Evolutionary conservation across 2,113 vertebrate genomes (phyloP), one percentile per base, ranked within the genome.

Genomic region (Mus spicilegus): DNA sequence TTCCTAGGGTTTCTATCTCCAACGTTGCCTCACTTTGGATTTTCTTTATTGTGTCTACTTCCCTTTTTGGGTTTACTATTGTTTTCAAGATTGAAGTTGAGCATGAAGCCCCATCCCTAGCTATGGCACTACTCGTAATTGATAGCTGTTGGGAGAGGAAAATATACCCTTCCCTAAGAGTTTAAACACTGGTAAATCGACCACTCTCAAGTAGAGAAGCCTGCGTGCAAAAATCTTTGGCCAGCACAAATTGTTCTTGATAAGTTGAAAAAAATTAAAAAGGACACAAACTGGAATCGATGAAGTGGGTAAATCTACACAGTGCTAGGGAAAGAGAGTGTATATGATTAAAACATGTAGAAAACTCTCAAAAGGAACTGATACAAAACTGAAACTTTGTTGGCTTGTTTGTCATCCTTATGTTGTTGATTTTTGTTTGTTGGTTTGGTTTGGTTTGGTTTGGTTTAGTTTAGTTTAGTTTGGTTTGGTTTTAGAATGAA

Each of bases 341-440:
- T 30, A 49, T 49, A 77, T 16, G 13, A 77, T 8, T 77, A 30
- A 30, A 49, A 49, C 6, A 17, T 30, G 42, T 77, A 69, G 65
- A 28, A 69, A 69, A 30, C 26, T 33, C 19, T 61, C 58, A 61
- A 61, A 13, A 58, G 19, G 5, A 58, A 58, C 17, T 19, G 19
- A 20, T 30, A 33, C 3, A 13, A 69, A 69, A 69, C 33, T 69
- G 28, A n/a, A 42, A 28, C 61, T 14, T 49, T 42, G 63, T 26
- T 7, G 22, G 24, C 9, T 65, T 65, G 1, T 0, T 65, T 65
- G 26, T 8, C 9, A 0, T 26, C 4, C 0, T 65, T 65, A 28
- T 54, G 54, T 54, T 54, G 51, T 54, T 54, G 8, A 11, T 54
- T 11, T 54, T 54, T 54, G 12, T 24, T 65, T 65, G 63, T 28